These are phyloP conservation scores for Pimephales promelas DNA, from an alignment of 2,113 vertebrate species.

Conservation along the genomic window DNA sequence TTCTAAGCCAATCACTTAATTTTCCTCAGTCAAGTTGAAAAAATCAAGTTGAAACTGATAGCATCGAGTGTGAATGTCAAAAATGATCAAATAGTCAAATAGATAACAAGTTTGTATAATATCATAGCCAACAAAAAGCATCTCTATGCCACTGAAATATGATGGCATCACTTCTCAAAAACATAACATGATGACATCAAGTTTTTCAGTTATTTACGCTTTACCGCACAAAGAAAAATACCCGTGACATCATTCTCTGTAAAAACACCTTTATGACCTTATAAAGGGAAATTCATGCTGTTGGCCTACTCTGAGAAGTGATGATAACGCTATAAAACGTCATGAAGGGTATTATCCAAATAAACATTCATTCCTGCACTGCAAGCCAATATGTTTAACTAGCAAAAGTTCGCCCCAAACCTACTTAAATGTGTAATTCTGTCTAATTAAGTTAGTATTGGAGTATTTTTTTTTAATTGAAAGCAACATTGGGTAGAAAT, in stretches of 20 bases:
- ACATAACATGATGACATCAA: neutral
- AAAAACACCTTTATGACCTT: neutral
- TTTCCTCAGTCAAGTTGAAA: neutral
- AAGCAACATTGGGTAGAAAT: too few species aligned
- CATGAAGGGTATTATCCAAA: neutral
- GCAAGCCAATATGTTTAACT: neutral
- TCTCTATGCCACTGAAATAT: neutral
- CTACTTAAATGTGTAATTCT: neutral
- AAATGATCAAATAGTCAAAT: neutral
- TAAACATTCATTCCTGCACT: neutral
- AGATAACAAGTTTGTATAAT: neutral
- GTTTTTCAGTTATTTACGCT: neutral
- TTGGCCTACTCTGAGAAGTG: neutral
- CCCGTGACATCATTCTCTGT: neutral
- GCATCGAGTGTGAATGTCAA: neutral
- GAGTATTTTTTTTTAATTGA: too few species aligned
- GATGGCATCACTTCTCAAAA: conserved; percentile 17
- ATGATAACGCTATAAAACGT: neutral
- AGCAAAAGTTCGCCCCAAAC: neutral
- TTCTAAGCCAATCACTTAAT: neutral
- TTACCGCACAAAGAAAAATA: neutral
- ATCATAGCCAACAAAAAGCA: too few species aligned
- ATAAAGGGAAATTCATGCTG: neutral
- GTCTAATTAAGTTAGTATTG: neutral
- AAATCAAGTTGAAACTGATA: neutral